Evolutionary conservation across 2,888 invertebrate genomes (phyloP).

Genomic region (Pyrochroa serraticornis): DNA sequence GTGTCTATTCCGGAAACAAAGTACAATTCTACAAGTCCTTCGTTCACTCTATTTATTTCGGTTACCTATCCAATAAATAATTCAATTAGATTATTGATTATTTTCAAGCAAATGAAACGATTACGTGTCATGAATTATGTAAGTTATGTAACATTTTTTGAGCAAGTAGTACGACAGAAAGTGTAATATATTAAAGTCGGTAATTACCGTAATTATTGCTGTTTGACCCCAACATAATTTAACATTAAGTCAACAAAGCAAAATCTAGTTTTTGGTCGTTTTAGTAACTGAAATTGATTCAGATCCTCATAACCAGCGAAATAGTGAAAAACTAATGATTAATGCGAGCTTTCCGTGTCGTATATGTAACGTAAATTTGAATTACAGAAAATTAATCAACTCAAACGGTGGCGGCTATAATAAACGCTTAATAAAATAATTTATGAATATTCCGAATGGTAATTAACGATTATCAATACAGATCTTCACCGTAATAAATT

Average conservation of each 20-base stretch:
- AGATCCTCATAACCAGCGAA: neutral
- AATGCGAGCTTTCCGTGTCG: slow-evolving; percentile 16
- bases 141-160: slow-evolving; percentile 5
- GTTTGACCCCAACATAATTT: no score
- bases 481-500: no score
- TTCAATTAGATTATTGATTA: slow-evolving; percentile 3
- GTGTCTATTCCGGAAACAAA: no score
- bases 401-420: neutral
- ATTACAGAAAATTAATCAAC: slow-evolving; percentile 23
- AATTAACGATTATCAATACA: no score
- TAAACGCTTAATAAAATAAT: neutral
- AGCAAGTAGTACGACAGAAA: slow-evolving; percentile 1
- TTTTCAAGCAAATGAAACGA: neutral
- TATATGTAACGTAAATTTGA: slow-evolving; percentile 7
- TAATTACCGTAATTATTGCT: no score
- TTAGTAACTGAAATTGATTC: slow-evolving; percentile 1
- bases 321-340: slow-evolving; percentile 5
- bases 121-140: neutral
- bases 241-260: no score
- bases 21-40: no score
- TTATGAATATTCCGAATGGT: no score
- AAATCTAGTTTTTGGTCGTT: no score
- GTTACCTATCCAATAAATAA: slow-evolving; percentile 16
- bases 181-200: neutral
- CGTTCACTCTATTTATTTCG: no score